phyloP scores from a whole-genome alignment of 1,140 invertebrate genomes.

The Sogatella furcifera region DNA sequence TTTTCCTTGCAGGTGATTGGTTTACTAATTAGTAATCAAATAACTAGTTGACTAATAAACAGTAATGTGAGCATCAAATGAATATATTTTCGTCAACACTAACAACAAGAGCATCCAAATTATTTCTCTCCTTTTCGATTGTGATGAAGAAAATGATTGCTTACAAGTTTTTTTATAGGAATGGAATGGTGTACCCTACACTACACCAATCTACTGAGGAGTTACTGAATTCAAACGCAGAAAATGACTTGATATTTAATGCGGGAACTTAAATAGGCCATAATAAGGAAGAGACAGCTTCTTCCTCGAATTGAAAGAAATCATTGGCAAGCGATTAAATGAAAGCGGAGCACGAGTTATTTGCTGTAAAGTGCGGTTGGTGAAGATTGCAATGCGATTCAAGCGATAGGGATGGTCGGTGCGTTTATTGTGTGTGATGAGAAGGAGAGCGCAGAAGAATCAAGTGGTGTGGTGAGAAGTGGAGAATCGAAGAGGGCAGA shows the following conservation, averaged over 20 bases:
- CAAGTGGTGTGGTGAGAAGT: neutral
- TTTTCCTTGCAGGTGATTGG: too few species aligned
- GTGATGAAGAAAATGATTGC: too few species aligned
- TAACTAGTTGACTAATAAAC: too few species aligned
- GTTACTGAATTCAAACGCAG: neutral
- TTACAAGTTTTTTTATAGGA: too few species aligned
- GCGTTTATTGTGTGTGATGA: slow-evolving; percentile 1
- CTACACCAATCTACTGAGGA: too few species aligned
- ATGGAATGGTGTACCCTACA: too few species aligned
- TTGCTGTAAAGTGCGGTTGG: neutral
- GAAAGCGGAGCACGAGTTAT: slow-evolving; percentile 4
- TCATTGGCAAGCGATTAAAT: neutral
- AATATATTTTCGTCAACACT: too few species aligned
- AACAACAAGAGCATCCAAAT: too few species aligned
- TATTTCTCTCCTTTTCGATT: too few species aligned
- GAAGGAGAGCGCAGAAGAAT: neutral
- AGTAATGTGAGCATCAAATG: too few species aligned
- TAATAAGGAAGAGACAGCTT: neutral
- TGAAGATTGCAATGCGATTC: slow-evolving; percentile 1
- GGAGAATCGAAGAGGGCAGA: slow-evolving; percentile 10
- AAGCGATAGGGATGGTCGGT: slow-evolving; percentile 11
- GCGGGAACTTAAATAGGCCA: neutral
- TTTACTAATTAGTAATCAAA: too few species aligned
- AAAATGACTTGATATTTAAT: slow-evolving; percentile 5
- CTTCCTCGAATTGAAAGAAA: slow-evolving; percentile 7